phyloP scores from a whole-genome alignment of 1,140 invertebrate species.

The Anadara kagoshimensis region DNA sequence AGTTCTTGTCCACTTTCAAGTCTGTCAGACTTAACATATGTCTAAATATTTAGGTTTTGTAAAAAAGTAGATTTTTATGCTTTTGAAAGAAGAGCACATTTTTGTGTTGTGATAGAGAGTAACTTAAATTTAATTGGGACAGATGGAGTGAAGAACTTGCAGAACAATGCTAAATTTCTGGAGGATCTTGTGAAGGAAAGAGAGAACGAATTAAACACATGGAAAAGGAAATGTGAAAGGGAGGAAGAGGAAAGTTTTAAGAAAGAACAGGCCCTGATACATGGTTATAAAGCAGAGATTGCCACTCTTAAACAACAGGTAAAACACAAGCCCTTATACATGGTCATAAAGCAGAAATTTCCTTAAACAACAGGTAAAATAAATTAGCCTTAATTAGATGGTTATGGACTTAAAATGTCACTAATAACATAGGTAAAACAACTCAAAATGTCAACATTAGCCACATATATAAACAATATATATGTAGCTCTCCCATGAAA shows the following conservation, averaged over 20 bases:
- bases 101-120: too few species aligned
- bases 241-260: slow-evolving; percentile 56
- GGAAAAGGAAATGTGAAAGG: slow-evolving; percentile 37
- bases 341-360: slow-evolving; percentile 57
- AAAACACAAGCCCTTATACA: background rate
- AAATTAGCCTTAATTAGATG: too few species aligned
- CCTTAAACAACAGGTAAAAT: slow-evolving; percentile 36
- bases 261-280: slow-evolving; percentile 57
- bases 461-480: too few species aligned
- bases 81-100: too few species aligned
- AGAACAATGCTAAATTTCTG: slow-evolving; percentile 9
- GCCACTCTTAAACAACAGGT: slow-evolving; percentile 53
- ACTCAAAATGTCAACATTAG: too few species aligned
- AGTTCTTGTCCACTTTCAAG: too few species aligned
- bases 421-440: too few species aligned
- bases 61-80: too few species aligned
- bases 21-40: too few species aligned
- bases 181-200: slow-evolving; percentile 38
- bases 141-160: slow-evolving; percentile 1
- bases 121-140: background rate
- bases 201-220: slow-evolving; percentile 42
- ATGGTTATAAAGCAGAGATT: slow-evolving; percentile 67
- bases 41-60: too few species aligned
- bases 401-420: too few species aligned
- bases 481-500: too few species aligned